These are phyloP conservation scores for Nestor notabilis DNA, from an alignment of 2,113 vertebrate species.

Conservation along the genomic window DNA sequence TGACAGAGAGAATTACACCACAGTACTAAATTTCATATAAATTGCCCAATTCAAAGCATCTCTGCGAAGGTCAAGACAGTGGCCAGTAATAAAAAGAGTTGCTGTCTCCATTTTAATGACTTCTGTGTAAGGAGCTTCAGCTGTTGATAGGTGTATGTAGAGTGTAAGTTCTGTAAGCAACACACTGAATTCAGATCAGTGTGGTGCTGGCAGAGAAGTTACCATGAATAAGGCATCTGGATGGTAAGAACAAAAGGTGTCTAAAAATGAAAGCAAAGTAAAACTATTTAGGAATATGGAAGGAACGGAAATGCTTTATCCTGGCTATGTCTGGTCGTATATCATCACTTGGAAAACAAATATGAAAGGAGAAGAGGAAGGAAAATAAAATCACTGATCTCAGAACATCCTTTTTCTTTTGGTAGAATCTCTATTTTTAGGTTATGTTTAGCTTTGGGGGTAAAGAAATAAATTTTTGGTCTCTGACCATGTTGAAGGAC, in stretches of 20 bases:
- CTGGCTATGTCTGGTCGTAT: not conserved
- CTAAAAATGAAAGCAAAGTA: not conserved
- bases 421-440: not conserved
- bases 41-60: slow-evolving; percentile 20
- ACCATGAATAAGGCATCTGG: not conserved
- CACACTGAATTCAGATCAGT: not conserved
- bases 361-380: not conserved
- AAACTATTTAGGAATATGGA: not conserved
- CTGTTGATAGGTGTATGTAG: not conserved
- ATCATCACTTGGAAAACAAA: not conserved
- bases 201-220: not conserved
- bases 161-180: not conserved
- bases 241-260: not conserved
- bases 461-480: not conserved
- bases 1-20: slow-evolving; percentile 41
- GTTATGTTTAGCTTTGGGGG: not conserved
- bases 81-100: not conserved
- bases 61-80: slow-evolving; percentile 51
- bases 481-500: not conserved
- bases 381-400: not conserved
- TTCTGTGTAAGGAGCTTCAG: not conserved
- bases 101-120: not conserved
- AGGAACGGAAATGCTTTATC: not conserved
- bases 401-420: not conserved
- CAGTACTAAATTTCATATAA: slow-evolving; percentile 27